Evolutionary conservation across 2,113 vertebrate genomes (phyloP).

Genomic region (Illadopsis cleaveri): DNA sequence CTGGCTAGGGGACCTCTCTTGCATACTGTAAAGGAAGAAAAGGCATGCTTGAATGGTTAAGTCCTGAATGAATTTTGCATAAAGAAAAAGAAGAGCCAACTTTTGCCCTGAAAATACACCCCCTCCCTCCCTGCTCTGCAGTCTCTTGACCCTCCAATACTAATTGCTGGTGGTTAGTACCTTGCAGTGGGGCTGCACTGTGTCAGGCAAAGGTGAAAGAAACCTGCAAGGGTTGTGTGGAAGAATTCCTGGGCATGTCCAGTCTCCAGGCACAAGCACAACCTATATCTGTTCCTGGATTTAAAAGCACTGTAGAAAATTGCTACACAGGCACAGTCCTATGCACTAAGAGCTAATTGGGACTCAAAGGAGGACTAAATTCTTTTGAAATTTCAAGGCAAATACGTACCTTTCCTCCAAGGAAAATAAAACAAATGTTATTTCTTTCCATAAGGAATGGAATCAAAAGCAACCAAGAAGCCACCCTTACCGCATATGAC

Average conservation of each 20-base stretch:
- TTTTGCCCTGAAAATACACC: background rate
- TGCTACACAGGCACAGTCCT: background rate
- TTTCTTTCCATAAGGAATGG: background rate
- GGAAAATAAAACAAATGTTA: constrained; percentile 8
- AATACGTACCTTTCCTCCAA: constrained; percentile 3
- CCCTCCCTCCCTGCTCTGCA: background rate
- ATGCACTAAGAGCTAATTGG: background rate
- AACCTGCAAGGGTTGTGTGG: background rate
- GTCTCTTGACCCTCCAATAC: background rate
- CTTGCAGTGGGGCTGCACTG: background rate
- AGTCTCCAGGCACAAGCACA: background rate
- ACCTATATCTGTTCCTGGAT: background rate
- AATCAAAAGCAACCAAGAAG: constrained; percentile 11
- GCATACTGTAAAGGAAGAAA: background rate
- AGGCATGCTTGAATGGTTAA: constrained; percentile 1
- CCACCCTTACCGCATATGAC: background rate
- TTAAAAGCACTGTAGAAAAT: background rate
- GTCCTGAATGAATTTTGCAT: constrained; percentile 23
- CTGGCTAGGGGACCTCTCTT: background rate
- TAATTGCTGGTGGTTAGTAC: background rate
- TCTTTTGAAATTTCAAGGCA: constrained; percentile 1
- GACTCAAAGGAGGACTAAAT: background rate
- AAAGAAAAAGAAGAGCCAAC: background rate
- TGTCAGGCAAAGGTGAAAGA: background rate
- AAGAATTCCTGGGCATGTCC: background rate